Evolutionary conservation across 1,140 invertebrate genomes (phyloP).

Genomic region (Doryteuthis pealeii): DNA sequence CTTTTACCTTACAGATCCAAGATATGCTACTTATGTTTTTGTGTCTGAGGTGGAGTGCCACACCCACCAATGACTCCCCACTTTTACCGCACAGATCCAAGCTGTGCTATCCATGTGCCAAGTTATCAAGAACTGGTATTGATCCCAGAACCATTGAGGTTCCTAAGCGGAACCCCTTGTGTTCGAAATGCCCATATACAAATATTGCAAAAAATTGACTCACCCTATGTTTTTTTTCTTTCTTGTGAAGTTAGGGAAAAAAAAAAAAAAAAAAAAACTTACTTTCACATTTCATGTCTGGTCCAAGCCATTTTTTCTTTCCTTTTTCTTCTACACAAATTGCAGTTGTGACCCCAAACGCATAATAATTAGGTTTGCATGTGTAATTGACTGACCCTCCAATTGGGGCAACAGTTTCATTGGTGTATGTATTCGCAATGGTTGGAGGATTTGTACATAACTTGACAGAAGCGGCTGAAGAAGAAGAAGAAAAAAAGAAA

Average conservation of each 20-base stretch:
- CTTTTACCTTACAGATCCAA: no score
- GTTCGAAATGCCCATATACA: no score
- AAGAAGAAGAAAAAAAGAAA: background rate
- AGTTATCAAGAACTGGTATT: no score
- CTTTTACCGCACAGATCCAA: no score
- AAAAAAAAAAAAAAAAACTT: background rate
- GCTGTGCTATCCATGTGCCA: no score
- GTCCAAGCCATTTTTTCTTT: background rate
- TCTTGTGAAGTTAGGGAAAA: background rate
- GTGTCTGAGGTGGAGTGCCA: no score
- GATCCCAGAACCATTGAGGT: no score
- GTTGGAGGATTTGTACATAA: background rate
- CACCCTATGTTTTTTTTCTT: no score
- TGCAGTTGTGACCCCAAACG: background rate
- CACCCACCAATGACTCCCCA: no score
- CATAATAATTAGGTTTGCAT: background rate
- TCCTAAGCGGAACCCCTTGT: no score
- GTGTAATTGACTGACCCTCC: background rate
- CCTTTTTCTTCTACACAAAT: background rate
- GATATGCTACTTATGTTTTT: no score
- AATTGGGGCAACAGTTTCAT: background rate
- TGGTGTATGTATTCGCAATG: background rate
- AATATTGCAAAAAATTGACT: no score
- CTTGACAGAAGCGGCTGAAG: background rate
- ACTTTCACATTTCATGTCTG: conserved; percentile 1